These are phyloP conservation scores for Xestia rhomboidea DNA, from an alignment of 2,888 invertebrate species.

Conservation along the genomic window DNA sequence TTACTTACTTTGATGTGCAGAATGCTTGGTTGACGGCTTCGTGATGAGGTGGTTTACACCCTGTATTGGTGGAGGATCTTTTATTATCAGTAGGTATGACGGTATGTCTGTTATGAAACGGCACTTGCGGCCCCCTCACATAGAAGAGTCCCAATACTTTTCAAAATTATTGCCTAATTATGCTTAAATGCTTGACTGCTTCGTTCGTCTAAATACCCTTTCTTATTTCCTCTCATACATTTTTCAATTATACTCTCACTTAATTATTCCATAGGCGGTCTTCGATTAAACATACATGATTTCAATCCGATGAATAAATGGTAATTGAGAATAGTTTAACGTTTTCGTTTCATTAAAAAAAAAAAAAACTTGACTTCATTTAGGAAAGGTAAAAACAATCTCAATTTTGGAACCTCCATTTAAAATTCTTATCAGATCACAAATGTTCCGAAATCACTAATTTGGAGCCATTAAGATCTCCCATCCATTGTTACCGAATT, in stretches of 20 bases:
- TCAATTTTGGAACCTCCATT: not conserved
- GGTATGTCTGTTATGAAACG: not conserved
- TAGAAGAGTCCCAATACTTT: too few relatives aligned
- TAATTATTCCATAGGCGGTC: not conserved
- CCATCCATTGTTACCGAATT: conserved; percentile 21
- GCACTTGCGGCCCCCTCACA: too few relatives aligned
- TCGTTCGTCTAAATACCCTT: not conserved
- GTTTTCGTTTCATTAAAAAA: not conserved
- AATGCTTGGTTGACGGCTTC: too few relatives aligned
- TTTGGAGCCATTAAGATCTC: conserved; percentile 24
- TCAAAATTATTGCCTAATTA: too few relatives aligned
- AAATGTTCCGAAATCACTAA: conserved; percentile 15
- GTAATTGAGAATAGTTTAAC: not conserved
- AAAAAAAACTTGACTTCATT: not conserved
- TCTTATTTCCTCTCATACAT: not conserved
- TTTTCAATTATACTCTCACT: conserved; percentile 25
- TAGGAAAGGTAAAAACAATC: not conserved
- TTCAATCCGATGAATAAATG: not conserved
- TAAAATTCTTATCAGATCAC: not conserved
- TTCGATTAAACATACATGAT: not conserved
- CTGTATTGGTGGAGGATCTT: not conserved
- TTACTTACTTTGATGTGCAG: too few relatives aligned
- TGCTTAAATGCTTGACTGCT: too few relatives aligned
- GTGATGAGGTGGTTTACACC: too few relatives aligned
- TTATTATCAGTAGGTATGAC: rapidly evolving